Base-by-base conservation (phyloP, 1,140 invertebrate species). In the Phymorhynchus buccinoides region DNA sequence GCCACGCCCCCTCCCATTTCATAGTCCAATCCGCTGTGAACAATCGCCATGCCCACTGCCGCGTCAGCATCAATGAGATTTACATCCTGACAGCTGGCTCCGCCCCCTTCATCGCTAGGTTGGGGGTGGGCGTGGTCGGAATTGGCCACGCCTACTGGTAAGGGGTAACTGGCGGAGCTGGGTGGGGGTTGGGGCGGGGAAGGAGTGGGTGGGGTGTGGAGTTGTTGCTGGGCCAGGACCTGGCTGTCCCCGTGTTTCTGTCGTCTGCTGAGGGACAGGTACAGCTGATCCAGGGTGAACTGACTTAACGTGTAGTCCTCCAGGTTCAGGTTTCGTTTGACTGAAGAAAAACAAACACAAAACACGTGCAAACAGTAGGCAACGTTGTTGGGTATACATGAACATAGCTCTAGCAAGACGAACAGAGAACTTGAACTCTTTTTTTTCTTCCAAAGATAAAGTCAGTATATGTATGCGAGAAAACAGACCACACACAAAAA, bases 281-380 rank as follows among this genome's bases (percentile, higher is more conserved):
- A 83, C 7, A 83, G 30, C 66, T 83, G 81, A 14, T 83, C 81
- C 41, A 83, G 37, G 18, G 37, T 83, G 16, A 7, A 30, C 66
- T 83, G 62, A 27, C 81, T 83, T 37, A 83, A 83, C 4, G 52
- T 83, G 62, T 39, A 73, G n/a, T 83, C 81, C 30, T 83, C 81
- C 37, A 83, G 66, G n/a, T 71, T 66, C 35, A 83, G 39, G 62
- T 71, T 83, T 4, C 81, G 81, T 62, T 83, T 83, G 16, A 83
- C 81, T 83, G 81, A 1, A 73, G 18, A 62, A 27, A 62, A 22
- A 14, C 16, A 3, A 18, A 48, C 44, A 48, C 44, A 48, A 6
- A 48, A 6, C 6, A 18, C 7, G 44, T 48, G 44, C 18, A 9
- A 6, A 48, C 6, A 18, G 18, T 18, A 48, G 44, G 44, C 44